phyloP scores from a whole-genome alignment of 2,113 vertebrate genomes.

The Neopipo cinnamomea region DNA sequence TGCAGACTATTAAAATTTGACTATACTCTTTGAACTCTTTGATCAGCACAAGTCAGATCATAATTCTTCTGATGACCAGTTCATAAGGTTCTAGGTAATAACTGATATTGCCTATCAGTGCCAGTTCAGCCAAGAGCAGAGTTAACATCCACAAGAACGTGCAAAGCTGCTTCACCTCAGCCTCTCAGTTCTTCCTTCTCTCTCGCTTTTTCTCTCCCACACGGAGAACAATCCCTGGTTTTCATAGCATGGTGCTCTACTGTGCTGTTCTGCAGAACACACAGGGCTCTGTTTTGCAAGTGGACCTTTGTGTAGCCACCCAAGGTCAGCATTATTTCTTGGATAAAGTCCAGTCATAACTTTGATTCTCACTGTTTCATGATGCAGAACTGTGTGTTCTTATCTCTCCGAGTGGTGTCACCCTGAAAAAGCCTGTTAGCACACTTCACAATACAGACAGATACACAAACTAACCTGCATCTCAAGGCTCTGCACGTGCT shows the following conservation, averaged over 20 bases:
- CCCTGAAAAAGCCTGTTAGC: neutral
- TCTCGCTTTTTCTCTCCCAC: neutral
- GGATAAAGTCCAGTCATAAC: neutral
- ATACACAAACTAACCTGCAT: neutral
- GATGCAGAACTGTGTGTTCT: neutral
- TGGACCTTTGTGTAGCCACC: neutral
- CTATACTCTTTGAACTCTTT: neutral
- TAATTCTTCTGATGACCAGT: neutral
- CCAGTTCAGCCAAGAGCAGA: neutral
- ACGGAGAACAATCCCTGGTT: neutral
- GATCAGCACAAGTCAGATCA: neutral
- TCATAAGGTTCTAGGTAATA: neutral
- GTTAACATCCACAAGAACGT: neutral
- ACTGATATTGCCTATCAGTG: neutral
- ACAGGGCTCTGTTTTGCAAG: neutral
- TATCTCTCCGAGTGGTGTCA: neutral
- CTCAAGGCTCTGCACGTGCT: neutral
- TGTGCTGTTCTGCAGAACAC: neutral
- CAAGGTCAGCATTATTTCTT: neutral
- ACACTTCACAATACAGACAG: neutral
- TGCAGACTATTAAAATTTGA: neutral
- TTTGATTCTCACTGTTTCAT: neutral
- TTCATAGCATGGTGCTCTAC: neutral
- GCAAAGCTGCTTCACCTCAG: neutral
- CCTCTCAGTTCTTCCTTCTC: neutral